These are phyloP conservation scores for Akabosia matsudoensis DNA, from an alignment of 1,140 invertebrate genomes.

Conservation along the genomic window DNA sequence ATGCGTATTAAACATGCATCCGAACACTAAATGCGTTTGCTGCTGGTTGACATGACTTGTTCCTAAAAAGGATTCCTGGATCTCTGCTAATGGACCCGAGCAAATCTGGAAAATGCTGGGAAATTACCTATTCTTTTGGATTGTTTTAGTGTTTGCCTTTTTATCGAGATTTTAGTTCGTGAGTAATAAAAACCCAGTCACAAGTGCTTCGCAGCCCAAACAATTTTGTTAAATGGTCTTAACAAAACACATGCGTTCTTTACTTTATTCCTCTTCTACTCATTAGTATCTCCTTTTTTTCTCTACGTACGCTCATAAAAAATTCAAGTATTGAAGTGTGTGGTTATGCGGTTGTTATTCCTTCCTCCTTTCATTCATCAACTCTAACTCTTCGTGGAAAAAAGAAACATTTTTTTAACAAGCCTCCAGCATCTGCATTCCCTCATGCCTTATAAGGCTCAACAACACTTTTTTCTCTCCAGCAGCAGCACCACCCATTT, in stretches of 20 bases:
- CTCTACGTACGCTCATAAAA: background rate
- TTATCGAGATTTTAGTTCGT: background rate
- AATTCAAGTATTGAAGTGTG: background rate
- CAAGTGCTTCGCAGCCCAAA: too few species aligned
- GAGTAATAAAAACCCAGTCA: background rate
- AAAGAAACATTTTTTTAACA: background rate
- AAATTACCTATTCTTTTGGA: too few species aligned
- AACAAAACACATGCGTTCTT: background rate
- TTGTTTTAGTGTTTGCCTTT: too few species aligned
- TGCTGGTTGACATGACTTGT: too few species aligned
- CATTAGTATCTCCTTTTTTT: background rate
- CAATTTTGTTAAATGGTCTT: too few species aligned
- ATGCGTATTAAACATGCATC: too few species aligned
- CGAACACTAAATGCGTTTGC: too few species aligned
- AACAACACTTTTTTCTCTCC: background rate
- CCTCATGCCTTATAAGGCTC: background rate
- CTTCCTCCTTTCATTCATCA: background rate
- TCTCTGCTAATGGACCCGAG: too few species aligned
- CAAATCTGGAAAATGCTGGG: too few species aligned
- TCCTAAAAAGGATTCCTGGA: too few species aligned
- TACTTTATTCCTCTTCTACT: background rate
- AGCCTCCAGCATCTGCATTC: background rate
- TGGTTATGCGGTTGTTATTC: background rate
- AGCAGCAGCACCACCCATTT: background rate
- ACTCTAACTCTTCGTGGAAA: background rate